Base-by-base conservation (phyloP, 2,113 vertebrate species). In the Rhynchomys soricoides region DNA sequence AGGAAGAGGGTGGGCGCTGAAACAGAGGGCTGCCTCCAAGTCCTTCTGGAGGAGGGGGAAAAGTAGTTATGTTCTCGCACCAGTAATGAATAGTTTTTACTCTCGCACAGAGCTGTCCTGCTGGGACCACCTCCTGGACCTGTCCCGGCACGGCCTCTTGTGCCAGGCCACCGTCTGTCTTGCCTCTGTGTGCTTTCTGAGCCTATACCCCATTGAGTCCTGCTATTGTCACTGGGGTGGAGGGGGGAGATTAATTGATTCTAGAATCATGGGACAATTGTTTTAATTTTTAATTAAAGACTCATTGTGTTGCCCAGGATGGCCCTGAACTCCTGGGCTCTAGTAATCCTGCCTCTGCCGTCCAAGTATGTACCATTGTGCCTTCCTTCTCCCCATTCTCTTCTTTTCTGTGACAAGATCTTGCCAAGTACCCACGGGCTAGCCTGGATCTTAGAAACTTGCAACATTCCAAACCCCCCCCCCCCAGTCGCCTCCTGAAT, bases 1-100 rank as follows among this genome's bases (percentile, higher is more conserved):
- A 37, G 37, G 50, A n/a, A 81, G 7, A 29, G 94, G 81, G 55
- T 37, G 93, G 92, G 96, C 29, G 1, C 4, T 93, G 86, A 96
- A 31, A 87, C 0, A 66, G 73, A 77, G 0, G 57, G 85, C 3
- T 1, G 19, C 64, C 15, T 70, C 31, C 1, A 3, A 73, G 22
- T 45, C 50, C 74, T 66, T 16, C 62, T 3, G 45, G 21, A 50
- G 48, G 77, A 5, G 19, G 22, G 52, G 75, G 96, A 26, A 90
- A 0, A 78, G 81, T 70, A 0, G 62, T 59, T 16, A 62, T 52
- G 11, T 3, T 43, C 19, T 34, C 24, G 31, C 0, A 7, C 48
- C 19, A 34, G 5, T 24, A 0, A 40, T 13, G 37, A 1, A 48
- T 11, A 10, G 15, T 24, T 50, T 9, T 66, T 15, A 66, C 19